These are phyloP conservation scores for Oxygymnocypris stewartii DNA, from an alignment of 2,113 vertebrate genomes.

Conservation along the genomic window DNA sequence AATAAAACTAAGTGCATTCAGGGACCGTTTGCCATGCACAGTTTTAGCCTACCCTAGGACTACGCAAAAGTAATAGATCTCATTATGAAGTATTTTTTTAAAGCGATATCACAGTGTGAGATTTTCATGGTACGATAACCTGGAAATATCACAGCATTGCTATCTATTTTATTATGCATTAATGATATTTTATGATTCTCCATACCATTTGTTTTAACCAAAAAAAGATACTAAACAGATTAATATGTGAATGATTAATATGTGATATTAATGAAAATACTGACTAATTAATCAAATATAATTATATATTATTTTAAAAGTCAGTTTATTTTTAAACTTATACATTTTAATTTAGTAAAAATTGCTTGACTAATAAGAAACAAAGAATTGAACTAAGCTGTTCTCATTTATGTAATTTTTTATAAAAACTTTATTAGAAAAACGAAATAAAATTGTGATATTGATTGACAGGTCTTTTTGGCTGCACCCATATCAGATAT, in stretches of 20 bases:
- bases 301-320: background rate
- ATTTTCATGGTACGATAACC: background rate
- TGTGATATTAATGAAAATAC: too few species aligned
- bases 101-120: background rate
- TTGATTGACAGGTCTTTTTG: background rate
- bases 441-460: too few species aligned
- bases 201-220: background rate
- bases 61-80: background rate
- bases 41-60: constrained; percentile 9
- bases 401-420: background rate
- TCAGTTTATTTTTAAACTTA: too few species aligned
- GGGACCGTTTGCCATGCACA: background rate
- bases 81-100: constrained; percentile 4
- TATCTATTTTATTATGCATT: background rate
- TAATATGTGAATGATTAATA: too few species aligned
- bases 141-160: background rate
- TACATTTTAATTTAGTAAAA: background rate
- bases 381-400: background rate
- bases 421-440: too few species aligned
- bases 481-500: background rate
- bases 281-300: too few species aligned
- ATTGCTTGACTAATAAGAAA: background rate
- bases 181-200: background rate
- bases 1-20: constrained; percentile 35
- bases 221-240: background rate